These are phyloP conservation scores for Dryobotodes eremita DNA, from an alignment of 2,888 invertebrate species.

Conservation along the genomic window DNA sequence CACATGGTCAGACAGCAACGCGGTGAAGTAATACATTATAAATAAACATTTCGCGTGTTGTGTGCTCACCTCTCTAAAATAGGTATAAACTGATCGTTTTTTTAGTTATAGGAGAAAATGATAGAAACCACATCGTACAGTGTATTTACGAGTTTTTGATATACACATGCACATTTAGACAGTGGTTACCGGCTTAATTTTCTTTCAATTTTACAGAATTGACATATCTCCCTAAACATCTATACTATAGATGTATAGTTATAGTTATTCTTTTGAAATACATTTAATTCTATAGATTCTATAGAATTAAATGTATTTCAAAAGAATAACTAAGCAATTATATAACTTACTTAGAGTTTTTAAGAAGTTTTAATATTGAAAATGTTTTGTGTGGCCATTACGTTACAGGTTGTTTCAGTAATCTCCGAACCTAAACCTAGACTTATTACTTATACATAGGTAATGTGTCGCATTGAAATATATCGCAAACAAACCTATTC, in stretches of 20 bases:
- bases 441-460: background rate
- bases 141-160: background rate
- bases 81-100: slow-evolving; percentile 14
- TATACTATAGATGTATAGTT: no score
- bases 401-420: background rate
- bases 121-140: background rate
- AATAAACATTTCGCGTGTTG: slow-evolving; percentile 37
- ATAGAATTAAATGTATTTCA: background rate
- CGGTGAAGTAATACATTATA: slow-evolving; percentile 40
- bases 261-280: no score
- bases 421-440: background rate
- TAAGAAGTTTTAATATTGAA: background rate
- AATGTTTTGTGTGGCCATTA: background rate
- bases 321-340: background rate
- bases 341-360: background rate
- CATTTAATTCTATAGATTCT: no score
- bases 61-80: slow-evolving; percentile 27
- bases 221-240: background rate
- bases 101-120: background rate
- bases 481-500: background rate
- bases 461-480: background rate
- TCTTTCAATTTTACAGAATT: background rate
- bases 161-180: background rate
- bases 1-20: slow-evolving; percentile 13
- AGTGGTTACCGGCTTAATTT: background rate